These are phyloP conservation scores for Climacteris rufus DNA, from an alignment of 2,113 vertebrate genomes.

Conservation along the genomic window DNA sequence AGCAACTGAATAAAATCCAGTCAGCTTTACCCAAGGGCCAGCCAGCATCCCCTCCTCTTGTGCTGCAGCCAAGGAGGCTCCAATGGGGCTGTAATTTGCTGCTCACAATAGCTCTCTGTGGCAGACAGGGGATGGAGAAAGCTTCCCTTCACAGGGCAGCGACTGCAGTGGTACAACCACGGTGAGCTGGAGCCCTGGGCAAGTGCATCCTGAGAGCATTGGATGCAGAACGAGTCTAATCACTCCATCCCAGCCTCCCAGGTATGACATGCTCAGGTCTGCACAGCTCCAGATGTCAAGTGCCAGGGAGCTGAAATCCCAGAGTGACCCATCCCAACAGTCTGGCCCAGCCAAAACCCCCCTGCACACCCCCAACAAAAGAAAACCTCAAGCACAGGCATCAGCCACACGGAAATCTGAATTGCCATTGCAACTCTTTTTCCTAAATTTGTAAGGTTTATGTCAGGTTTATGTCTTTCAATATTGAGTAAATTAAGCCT, in stretches of 20 bases:
- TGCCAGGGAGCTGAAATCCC: not conserved
- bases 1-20: not conserved
- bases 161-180: not conserved
- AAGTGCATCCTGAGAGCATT: not conserved
- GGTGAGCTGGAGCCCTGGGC: accelerated
- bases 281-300: not conserved
- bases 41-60: not conserved
- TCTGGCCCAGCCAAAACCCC: not conserved
- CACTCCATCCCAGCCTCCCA: not conserved
- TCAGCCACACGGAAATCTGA: not conserved
- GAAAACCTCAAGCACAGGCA: not conserved
- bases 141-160: not conserved
- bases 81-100: not conserved
- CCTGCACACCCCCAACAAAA: accelerated
- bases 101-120: conserved; percentile 33
- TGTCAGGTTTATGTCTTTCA: not conserved
- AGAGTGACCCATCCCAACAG: not conserved
- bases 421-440: not conserved
- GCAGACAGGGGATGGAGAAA: not conserved
- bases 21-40: not conserved
- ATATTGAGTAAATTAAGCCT: not conserved
- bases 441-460: not conserved
- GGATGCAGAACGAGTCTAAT: accelerated
- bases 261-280: not conserved
- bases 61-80: conserved; percentile 16